Conservation (phyloP, 2,797 vertebrate genomes). For the Psittacula echo region DNA sequence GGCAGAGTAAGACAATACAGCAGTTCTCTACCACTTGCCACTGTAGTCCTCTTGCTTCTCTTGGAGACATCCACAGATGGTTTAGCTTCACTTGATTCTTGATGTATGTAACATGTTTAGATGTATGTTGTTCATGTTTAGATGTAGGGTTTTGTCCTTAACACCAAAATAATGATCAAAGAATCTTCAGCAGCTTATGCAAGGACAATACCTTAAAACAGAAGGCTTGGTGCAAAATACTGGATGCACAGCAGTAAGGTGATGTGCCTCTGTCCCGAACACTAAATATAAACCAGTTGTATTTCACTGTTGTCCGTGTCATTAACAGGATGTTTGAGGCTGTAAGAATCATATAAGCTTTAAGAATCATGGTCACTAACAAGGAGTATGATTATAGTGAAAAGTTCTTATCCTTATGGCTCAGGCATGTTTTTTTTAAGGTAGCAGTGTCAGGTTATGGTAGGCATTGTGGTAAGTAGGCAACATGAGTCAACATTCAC, state of each 20-base stretch:
- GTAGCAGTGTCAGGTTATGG: neutral
- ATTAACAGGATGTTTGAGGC: neutral
- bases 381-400: neutral
- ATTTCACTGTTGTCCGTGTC: neutral
- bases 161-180: neutral
- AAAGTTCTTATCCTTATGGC: neutral
- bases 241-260: neutral
- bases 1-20: neutral
- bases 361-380: neutral
- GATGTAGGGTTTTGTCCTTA: neutral
- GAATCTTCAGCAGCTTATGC: neutral
- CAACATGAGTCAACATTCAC: rapidly evolving
- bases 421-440: neutral
- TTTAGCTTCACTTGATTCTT: neutral
- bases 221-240: neutral
- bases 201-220: neutral
- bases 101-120: neutral
- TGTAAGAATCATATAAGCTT: neutral
- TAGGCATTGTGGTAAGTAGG: neutral
- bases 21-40: neutral
- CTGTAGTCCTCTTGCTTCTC: neutral
- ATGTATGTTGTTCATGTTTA: neutral
- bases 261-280: neutral
- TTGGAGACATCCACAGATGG: neutral
- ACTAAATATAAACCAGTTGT: neutral